Percentiles rank a stretch among this genome's conserved stretches.
phyloP scores from a whole-genome alignment of 2,888 invertebrate species.

The Coecobrya sp. region DNA sequence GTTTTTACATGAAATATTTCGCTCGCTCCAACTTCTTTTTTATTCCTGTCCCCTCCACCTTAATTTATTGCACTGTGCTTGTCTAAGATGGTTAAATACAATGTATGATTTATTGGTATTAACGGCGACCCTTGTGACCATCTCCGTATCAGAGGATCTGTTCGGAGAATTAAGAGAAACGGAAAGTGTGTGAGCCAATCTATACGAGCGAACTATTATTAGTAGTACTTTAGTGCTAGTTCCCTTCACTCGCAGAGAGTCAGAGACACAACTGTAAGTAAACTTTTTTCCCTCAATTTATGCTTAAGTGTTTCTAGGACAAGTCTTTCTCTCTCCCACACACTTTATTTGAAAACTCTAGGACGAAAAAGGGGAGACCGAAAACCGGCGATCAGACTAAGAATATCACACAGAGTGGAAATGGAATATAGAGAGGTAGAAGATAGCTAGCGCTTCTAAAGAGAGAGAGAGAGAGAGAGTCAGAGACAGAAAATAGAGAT shows the following conservation, averaged over 20 bases:
- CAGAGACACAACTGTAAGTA: constrained; percentile 49
- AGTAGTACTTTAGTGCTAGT: background rate
- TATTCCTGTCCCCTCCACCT: constrained; percentile 68
- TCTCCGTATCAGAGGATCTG: constrained; percentile 69
- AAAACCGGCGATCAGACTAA: background rate
- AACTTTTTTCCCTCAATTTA: constrained; percentile 75
- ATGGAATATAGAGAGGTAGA: constrained; percentile 5
- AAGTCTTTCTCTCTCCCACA: background rate
- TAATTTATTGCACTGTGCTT: constrained; percentile 77
- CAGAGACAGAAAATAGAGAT: constrained; percentile 60
- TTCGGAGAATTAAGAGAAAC: constrained; percentile 72
- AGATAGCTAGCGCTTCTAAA: constrained; percentile 11
- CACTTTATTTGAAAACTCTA: constrained; percentile 60
- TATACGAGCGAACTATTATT: background rate
- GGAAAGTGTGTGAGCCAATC: background rate
- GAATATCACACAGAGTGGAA: constrained; percentile 12
- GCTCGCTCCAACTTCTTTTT: constrained; percentile 64
- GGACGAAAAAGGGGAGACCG: constrained; percentile 24
- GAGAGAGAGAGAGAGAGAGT: constrained; percentile 2
- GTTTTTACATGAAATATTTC: constrained; percentile 35
- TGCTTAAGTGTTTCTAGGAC: constrained; percentile 73
- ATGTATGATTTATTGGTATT: constrained; percentile 81
- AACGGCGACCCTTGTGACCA: constrained; percentile 76
- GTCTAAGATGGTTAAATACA: constrained; percentile 76
- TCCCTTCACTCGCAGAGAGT: background rate